phyloP scores from a whole-genome alignment of 2,113 vertebrate genomes.

The Actenoides lindsayi region DNA sequence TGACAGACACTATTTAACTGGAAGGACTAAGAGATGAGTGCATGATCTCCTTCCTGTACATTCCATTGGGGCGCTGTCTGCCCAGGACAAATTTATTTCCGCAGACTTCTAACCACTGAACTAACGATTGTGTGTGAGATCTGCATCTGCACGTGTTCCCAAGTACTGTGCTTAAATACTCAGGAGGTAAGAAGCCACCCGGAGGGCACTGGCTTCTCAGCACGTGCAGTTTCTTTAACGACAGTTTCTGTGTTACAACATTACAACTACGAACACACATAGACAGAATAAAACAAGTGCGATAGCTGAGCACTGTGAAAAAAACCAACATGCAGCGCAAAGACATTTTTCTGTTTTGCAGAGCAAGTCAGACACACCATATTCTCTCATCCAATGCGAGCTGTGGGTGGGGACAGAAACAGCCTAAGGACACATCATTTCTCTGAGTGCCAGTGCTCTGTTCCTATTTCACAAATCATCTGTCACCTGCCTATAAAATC shows the following conservation, averaged over 20 bases:
- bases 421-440: not conserved
- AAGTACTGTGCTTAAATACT: not conserved
- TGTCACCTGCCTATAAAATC: not conserved
- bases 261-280: not conserved
- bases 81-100: not conserved
- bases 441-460: not conserved
- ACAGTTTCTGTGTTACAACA: not conserved
- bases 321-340: not conserved
- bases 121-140: fast-evolving
- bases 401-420: not conserved
- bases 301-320: not conserved
- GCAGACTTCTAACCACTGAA: not conserved
- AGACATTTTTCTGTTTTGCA: not conserved
- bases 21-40: not conserved
- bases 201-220: not conserved
- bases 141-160: not conserved
- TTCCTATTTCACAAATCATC: not conserved
- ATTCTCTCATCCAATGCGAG: not conserved
- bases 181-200: not conserved
- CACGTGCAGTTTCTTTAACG: fast-evolving
- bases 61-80: not conserved
- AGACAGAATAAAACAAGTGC: not conserved
- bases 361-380: not conserved
- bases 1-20: not conserved
- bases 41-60: not conserved